A percentile compares a stretch with the other conserved stretches of the same genome.
Evolutionary conservation across 1,140 invertebrate genomes (phyloP).

Genomic region (Polypedilum vanderplanki): DNA sequence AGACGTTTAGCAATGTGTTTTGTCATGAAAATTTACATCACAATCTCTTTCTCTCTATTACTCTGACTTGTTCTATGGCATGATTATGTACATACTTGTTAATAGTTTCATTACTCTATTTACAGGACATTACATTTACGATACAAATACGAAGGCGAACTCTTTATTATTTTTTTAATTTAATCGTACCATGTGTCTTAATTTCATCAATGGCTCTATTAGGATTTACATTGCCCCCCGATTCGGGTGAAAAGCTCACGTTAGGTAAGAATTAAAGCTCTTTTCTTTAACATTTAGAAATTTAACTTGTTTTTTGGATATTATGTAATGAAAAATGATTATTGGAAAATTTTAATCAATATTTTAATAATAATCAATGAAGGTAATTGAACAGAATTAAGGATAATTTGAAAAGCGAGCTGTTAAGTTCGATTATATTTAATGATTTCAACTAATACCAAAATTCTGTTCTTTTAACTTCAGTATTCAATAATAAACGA

Average conservation of each 20-base stretch:
- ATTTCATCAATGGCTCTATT: conserved; percentile 97
- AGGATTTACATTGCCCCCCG: conserved; percentile 95
- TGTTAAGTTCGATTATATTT: no score
- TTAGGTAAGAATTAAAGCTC: conserved; percentile 63
- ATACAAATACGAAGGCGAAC: conserved; percentile 94
- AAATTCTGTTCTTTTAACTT: no score
- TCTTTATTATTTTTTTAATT: conserved; percentile 98
- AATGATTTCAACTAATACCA: no score
- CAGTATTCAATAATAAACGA: no score
- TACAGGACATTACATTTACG: conserved; percentile 84
- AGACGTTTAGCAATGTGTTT: no score
- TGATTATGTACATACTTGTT: no score
- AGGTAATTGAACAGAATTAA: no score
- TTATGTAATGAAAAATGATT: background rate
- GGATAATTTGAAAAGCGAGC: no score
- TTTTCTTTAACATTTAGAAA: background rate
- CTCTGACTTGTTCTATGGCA: no score
- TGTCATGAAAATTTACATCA: no score
- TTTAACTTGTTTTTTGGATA: background rate
- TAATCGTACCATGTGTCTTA: conserved; percentile 97
- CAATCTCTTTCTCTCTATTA: no score
- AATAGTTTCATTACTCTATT: background rate
- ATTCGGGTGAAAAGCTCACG: conserved; percentile 97
- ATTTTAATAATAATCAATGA: no score
- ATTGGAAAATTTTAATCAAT: background rate